These are phyloP conservation scores for Cygnus buccinator DNA, from an alignment of 2,113 vertebrate species.

Conservation along the genomic window DNA sequence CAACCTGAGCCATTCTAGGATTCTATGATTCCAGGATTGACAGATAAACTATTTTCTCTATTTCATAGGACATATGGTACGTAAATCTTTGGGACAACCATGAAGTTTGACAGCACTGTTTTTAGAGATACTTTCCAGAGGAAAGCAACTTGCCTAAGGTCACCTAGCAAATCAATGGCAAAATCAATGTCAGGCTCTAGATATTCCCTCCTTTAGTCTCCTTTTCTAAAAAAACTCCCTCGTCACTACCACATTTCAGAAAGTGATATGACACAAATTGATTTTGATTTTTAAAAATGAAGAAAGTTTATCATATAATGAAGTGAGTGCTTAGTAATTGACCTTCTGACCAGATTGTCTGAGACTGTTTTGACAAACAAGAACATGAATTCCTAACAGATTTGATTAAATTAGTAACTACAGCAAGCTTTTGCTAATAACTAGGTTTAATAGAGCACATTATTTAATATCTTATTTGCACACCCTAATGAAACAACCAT, in stretches of 20 bases:
- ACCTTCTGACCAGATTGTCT: slow-evolving; percentile 7
- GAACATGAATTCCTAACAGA: slow-evolving; percentile 1
- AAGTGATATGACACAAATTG: background rate
- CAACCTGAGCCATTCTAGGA: too few species aligned
- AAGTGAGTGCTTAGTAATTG: background rate
- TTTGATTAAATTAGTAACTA: slow-evolving; percentile 15
- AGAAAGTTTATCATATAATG: background rate
- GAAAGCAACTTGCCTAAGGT: background rate
- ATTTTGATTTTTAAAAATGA: background rate
- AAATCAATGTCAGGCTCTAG: background rate
- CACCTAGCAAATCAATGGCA: background rate
- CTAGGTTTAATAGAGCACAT: background rate
- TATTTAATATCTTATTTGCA: slow-evolving; percentile 17
- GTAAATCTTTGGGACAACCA: background rate
- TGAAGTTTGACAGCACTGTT: background rate
- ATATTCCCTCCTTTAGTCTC: background rate
- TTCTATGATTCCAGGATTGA: background rate
- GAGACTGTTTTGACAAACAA: slow-evolving; percentile 13
- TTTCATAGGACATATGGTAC: background rate
- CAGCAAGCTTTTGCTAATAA: slow-evolving; percentile 8
- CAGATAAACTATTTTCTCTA: background rate
- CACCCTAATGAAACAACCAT: background rate
- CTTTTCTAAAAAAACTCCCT: background rate
- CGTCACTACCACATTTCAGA: background rate
- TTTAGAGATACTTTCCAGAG: background rate